Conservation (phyloP, 2,888 invertebrate species). For the Leucania comma region DNA sequence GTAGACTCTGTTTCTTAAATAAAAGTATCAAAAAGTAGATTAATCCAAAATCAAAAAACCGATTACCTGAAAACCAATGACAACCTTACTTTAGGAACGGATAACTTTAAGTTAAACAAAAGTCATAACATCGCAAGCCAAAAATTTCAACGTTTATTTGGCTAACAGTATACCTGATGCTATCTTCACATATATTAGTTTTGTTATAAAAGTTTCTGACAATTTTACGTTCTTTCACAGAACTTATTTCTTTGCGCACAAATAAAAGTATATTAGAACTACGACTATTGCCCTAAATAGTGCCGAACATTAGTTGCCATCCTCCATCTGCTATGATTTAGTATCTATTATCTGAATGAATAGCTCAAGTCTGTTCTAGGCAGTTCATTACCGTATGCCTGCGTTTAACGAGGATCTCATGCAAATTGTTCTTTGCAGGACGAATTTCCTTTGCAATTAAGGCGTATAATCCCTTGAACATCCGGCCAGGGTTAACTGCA, state of each 20-base stretch:
- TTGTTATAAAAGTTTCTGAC: conserved; percentile 51
- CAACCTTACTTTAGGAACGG: background rate
- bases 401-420: conserved; percentile 61
- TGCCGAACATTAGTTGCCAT: conserved; percentile 23
- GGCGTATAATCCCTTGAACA: conserved; percentile 6
- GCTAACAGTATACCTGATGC: conserved; percentile 46
- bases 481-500: no score
- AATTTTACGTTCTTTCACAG: conserved; percentile 39
- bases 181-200: conserved; percentile 45
- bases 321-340: conserved; percentile 34
- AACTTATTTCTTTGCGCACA: conserved; percentile 20
- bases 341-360: conserved; percentile 43
- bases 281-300: conserved; percentile 37
- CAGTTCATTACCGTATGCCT: conserved; percentile 57
- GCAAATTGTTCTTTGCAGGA: conserved; percentile 60
- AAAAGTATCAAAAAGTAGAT: no score
- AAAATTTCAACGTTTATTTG: conserved; percentile 38
- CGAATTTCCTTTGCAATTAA: conserved; percentile 63
- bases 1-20: no score
- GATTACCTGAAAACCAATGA: conserved; percentile 4
- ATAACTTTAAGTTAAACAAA: conserved; percentile 26
- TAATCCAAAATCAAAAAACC: background rate
- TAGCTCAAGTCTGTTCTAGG: conserved; percentile 45
- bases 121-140: conserved; percentile 17
- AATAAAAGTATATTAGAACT: conserved; percentile 40